Base-by-base conservation (phyloP, 2,113 vertebrate species). In the Addax nasomaculatus region DNA sequence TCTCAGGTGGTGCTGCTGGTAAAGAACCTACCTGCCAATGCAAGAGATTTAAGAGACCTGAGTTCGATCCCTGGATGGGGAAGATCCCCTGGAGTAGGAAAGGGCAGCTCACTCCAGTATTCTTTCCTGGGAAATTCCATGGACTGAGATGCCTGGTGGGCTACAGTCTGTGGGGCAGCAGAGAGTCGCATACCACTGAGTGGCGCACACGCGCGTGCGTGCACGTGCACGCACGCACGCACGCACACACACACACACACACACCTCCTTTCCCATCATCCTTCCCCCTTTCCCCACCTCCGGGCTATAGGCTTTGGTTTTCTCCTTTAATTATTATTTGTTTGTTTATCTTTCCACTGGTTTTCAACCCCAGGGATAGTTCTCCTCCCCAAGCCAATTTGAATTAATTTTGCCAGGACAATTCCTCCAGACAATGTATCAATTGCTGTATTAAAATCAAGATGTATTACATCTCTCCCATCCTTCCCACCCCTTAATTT, bases 401-500 rank as follows among this genome's bases (percentile, higher is more conserved):
- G 96, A 98, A 98, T 98, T 97, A 97, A 98, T 97, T 98, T 98
- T 97, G 86, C 84, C 57, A 92, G 93, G 96, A 97, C 94, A 70
- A 90, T 96, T 97, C 93, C 64, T 33, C 43, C 73, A 96, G 91
- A 96, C 96, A 95, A 93, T 97, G 85, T 98, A 97, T 97, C 98
- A 98, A 97, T 89, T 93, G 94, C 93, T 97, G 84, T 96, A 96
- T 97, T 97, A 95, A 97, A 98, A 97, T 97, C 96, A 97, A 98
- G 97, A 98, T 88, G 83, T 89, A 96, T 97, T 67, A 53, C 83
- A 4, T 93, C 57, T 60, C 73, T 94, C 73, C 62, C 73, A 78
- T 90, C 84, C 21, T 85, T 62, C 91, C 17, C 10, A 23, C 88
- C 51, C 89, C 91, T 98, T 98, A 98, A 98, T 98, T 97, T 98